phyloP scores from a whole-genome alignment of 1,140 invertebrate species.

The Drosophila virilis region DNA sequence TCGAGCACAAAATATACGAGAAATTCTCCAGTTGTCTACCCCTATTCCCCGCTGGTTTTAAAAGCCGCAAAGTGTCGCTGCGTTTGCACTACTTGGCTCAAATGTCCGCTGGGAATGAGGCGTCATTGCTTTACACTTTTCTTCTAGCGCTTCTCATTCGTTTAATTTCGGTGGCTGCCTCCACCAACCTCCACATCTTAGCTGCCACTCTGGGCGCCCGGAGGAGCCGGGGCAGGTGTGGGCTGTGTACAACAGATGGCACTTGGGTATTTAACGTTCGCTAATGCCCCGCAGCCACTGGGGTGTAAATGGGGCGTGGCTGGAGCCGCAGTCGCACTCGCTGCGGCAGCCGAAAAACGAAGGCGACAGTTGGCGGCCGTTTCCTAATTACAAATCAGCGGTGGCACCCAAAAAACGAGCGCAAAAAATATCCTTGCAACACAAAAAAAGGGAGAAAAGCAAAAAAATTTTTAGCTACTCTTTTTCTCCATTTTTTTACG shows the following conservation, averaged over 20 bases:
- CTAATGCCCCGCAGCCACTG: constrained; percentile 71
- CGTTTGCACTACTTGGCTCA: constrained; percentile 45
- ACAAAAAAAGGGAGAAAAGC: constrained; percentile 40
- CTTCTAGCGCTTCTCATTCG: constrained; percentile 77
- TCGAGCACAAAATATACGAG: constrained; percentile 22
- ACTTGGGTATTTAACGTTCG: constrained; percentile 81
- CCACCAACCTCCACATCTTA: constrained; percentile 29
- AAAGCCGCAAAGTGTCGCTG: constrained; percentile 64
- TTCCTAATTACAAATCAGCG: constrained; percentile 84
- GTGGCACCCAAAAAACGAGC: constrained; percentile 43
- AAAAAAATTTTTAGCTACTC: constrained; percentile 31
- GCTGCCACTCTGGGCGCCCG: constrained; percentile 24
- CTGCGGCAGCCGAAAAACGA: constrained; percentile 49
- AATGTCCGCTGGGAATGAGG: constrained; percentile 65
- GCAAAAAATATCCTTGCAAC: constrained; percentile 37
- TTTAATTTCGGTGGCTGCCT: constrained; percentile 62
- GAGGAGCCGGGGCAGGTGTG: not conserved
- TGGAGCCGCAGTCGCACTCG: constrained; percentile 25
- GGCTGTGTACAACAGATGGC: constrained; percentile 54
- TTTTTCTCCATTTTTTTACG: constrained; percentile 48
- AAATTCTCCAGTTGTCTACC: not conserved
- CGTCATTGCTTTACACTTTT: constrained; percentile 83
- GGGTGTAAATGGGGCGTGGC: constrained; percentile 75
- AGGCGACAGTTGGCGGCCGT: constrained; percentile 82
- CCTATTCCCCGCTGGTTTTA: constrained; percentile 14